A percentile compares a stretch with the other conserved stretches of the same genome.
Evolutionary conservation across 2,797 vertebrate genomes (phyloP).

Genomic region (Micrastur ruficollis): DNA sequence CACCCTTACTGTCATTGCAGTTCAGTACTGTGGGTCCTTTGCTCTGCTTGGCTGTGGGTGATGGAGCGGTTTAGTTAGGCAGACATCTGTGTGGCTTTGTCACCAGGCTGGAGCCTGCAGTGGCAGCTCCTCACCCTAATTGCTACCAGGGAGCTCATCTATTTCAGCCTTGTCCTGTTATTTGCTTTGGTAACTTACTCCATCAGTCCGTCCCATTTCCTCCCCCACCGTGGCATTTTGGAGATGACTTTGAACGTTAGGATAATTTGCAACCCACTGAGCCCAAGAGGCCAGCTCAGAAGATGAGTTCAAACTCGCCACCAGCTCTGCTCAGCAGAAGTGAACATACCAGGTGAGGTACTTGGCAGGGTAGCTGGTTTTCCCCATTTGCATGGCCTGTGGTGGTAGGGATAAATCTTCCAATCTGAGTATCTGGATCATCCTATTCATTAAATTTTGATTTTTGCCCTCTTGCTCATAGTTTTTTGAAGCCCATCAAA

Average conservation of each 20-base stretch:
- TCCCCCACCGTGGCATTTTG: not conserved
- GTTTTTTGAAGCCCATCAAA: not conserved
- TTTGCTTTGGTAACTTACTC: not conserved
- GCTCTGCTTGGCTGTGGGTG: not conserved
- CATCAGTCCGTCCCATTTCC: not conserved
- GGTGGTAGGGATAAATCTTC: not conserved
- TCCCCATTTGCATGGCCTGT: not conserved
- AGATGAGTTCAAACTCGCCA: not conserved
- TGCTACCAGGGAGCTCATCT: not conserved
- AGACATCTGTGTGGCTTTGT: not conserved
- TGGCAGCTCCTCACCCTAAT: not conserved
- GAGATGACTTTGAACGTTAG: not conserved
- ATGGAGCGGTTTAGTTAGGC: not conserved
- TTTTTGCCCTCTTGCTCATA: not conserved
- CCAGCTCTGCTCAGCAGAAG: not conserved
- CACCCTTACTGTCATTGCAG: not conserved
- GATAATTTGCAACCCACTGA: not conserved
- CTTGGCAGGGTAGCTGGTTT: not conserved
- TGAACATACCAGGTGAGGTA: not conserved
- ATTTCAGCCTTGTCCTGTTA: not conserved
- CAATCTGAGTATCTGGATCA: not conserved
- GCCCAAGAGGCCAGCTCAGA: not conserved
- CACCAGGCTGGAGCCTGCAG: not conserved
- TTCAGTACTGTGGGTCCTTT: not conserved
- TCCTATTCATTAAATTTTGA: not conserved